Evolutionary conservation across 2,113 vertebrate species (phyloP).

Genomic region (Sardina pilchardus): DNA sequence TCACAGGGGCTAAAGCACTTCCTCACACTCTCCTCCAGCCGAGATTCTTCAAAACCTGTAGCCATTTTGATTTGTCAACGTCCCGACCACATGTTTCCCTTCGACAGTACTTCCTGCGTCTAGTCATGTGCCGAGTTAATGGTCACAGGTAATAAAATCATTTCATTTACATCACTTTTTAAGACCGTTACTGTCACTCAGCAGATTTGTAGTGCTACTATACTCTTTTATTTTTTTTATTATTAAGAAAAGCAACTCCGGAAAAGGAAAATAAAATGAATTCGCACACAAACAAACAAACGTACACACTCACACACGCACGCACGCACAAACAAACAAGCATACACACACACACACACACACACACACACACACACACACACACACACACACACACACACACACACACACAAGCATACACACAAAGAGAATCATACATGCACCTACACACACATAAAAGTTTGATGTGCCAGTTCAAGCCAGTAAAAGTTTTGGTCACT

Average conservation of each 20-base stretch:
- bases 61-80: background rate
- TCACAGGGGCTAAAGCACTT: background rate
- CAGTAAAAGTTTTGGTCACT: conserved; percentile 10
- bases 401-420: background rate
- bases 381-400: background rate
- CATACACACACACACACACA: background rate
- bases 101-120: background rate
- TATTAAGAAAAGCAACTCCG: background rate
- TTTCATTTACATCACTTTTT: background rate
- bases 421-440: background rate
- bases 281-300: background rate
- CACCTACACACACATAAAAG: background rate
- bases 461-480: background rate
- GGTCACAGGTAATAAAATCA: background rate
- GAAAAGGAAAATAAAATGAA: background rate
- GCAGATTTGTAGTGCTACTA: conserved; percentile 9
- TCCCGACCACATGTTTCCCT: background rate
- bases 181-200: background rate
- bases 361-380: background rate
- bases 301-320: background rate
- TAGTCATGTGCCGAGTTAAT: background rate
- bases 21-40: too few species aligned
- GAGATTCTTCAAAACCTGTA: background rate
- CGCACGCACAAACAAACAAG: background rate
- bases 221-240: too few species aligned